Conservation (phyloP, 1,140 invertebrate species). For the Hypsibius dujardini region DNA sequence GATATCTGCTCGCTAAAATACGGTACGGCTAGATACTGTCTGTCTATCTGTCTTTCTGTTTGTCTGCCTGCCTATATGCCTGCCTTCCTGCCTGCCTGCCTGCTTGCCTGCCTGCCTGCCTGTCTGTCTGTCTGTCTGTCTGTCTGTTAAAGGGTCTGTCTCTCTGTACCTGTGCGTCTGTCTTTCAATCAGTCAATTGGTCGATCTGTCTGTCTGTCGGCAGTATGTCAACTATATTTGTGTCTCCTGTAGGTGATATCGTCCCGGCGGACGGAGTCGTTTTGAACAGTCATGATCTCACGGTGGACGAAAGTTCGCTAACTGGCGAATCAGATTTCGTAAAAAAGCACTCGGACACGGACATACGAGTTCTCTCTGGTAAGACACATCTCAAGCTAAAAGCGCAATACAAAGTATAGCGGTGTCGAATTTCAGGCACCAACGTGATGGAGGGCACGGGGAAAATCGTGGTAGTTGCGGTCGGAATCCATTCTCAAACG, state of each 20-base stretch:
- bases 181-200: too few species aligned
- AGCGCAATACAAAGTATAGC: too few species aligned
- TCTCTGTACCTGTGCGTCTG: too few species aligned
- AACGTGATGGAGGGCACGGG: constrained; percentile 31
- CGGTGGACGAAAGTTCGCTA: constrained; percentile 31
- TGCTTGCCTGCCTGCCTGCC: too few species aligned
- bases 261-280: constrained; percentile 30
- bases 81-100: too few species aligned
- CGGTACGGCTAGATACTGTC: constrained; percentile 37
- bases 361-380: constrained; percentile 29
- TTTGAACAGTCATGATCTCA: constrained; percentile 30
- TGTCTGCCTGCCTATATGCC: too few species aligned
- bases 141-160: too few species aligned
- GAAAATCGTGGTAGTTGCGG: constrained; percentile 29
- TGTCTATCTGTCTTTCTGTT: too few species aligned
- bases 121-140: too few species aligned
- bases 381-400: constrained; percentile 8
- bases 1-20: constrained; percentile 62
- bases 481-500: constrained; percentile 31
- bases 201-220: too few species aligned
- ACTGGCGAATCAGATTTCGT: constrained; percentile 30
- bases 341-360: constrained; percentile 27
- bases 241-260: constrained; percentile 25
- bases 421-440: constrained; percentile 21
- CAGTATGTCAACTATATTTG: too few species aligned